A percentile compares a stretch with the other conserved stretches of the same genome.
These are phyloP conservation scores for Eupeodes luniger DNA, from an alignment of 2,888 invertebrate genomes.

Conservation along the genomic window DNA sequence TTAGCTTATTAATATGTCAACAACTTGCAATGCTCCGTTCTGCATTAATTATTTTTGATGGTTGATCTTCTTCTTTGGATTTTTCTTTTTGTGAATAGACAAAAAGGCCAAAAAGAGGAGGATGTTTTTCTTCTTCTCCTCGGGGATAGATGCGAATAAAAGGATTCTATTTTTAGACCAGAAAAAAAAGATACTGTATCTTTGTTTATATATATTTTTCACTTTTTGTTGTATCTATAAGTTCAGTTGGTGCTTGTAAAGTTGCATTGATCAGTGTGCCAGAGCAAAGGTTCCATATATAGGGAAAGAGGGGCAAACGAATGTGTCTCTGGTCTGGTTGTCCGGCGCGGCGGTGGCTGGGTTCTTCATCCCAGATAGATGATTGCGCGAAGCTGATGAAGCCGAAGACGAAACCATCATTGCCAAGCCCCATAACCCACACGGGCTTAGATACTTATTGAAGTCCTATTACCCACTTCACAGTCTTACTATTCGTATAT, in stretches of 20 bases:
- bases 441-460: conserved; percentile 62
- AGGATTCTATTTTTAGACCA: conserved; percentile 67
- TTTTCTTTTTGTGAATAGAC: no score
- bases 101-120: conserved; percentile 4
- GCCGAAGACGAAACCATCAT: conserved; percentile 23
- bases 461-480: not conserved
- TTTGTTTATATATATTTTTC: conserved; percentile 16
- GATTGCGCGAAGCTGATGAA: not conserved
- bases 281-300: conserved; percentile 9
- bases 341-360: not conserved
- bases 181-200: conserved; percentile 35
- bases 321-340: not conserved
- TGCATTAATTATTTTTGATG: conserved; percentile 45
- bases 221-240: conserved; percentile 4
- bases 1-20: conserved; percentile 64
- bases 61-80: conserved; percentile 12
- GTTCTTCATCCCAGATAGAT: conserved; percentile 45
- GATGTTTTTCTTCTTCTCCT: conserved; percentile 3
- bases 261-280: conserved; percentile 12
- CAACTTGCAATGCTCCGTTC: conserved; percentile 58
- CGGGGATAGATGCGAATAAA: conserved; percentile 6
- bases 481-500: conserved; percentile 3
- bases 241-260: conserved; percentile 40
- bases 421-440: conserved; percentile 63
- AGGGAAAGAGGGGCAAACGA: not conserved